phyloP scores from a whole-genome alignment of 2,888 invertebrate species.

The Eristalinus sepulchralis region DNA sequence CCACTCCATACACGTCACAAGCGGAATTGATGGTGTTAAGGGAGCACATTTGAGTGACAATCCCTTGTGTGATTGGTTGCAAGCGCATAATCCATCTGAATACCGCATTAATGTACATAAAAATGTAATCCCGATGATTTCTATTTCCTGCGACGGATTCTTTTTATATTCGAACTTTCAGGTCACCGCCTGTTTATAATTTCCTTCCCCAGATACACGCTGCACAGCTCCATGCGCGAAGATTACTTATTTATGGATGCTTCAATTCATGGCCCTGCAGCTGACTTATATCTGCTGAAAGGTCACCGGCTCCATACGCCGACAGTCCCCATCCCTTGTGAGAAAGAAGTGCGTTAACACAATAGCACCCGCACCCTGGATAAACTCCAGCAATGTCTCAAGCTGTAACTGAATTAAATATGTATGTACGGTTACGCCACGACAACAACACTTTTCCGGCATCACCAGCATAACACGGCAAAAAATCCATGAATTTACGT shows the following conservation, averaged over 20 bases:
- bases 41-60: not conserved
- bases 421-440: slow-evolving; percentile 19
- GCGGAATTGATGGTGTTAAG: not conserved
- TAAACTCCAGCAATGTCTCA: not conserved
- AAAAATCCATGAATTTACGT: slow-evolving; percentile 35
- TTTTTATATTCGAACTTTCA: slow-evolving; percentile 35
- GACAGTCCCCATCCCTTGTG: not conserved
- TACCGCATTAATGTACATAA: not conserved
- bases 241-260: slow-evolving; percentile 43
- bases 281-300: not conserved
- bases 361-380: slow-evolving; percentile 9
- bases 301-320: slow-evolving; percentile 15
- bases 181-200: slow-evolving; percentile 30
- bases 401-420: slow-evolving; percentile 21
- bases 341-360: slow-evolving; percentile 18
- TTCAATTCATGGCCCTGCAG: slow-evolving; percentile 26
- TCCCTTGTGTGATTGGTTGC: not conserved
- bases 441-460: not conserved
- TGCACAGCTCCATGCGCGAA: not conserved
- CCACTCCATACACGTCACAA: not conserved
- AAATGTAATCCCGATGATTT: not conserved
- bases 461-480: not conserved
- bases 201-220: slow-evolving; percentile 10
- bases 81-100: not conserved
- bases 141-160: not conserved